Evolutionary conservation across 1,140 invertebrate species (phyloP), one percentile per base, ranked within the genome.

Genomic region (Tetramorium simillimum): DNA sequence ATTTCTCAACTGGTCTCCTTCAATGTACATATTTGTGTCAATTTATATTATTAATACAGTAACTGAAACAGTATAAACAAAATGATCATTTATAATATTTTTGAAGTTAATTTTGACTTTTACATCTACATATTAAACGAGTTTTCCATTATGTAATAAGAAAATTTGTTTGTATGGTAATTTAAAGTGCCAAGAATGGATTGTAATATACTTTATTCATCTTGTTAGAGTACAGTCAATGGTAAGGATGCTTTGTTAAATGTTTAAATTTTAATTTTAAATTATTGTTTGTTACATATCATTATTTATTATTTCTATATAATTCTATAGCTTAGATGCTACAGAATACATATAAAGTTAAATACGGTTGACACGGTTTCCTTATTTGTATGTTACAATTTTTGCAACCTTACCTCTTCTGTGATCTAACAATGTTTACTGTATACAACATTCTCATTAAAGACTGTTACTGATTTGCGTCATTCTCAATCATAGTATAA

Each of bases 1-100:
- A 88, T 40, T 85, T 53, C 28, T 78, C 46, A 91, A 87, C 88
- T 89, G 91, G 87, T 89, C 53, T 89, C 76, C 92, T 93, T 65
- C 60, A 88, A 89, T 90, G 89, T 91, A 90, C 49, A 90, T 91
- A 90, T 9, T 90, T 78, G 7, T 65, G 72, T 72, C 56, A 60
- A n/a, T 76, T 84, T 76, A 56, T 28, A 43, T 62, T 82, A 49
- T 58, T 70, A 75, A 10, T 62, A 56, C 37, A 70, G 37, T 18
- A 58, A 84, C 53, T 84, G 69, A 75, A 84, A 84, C 28, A 84
- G 46, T 73, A 40, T 75, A 75, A 49, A 63, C 33, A 86, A 82
- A 81, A 63, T 40, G 40, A 75, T 43, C 53, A 21, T 33, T 78
- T 46, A 46, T n/a, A 46, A 63, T 77, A 33, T 78, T 78, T 63